Conservation (phyloP, 2,797 vertebrate species). For the Silurus aristotelis region DNA sequence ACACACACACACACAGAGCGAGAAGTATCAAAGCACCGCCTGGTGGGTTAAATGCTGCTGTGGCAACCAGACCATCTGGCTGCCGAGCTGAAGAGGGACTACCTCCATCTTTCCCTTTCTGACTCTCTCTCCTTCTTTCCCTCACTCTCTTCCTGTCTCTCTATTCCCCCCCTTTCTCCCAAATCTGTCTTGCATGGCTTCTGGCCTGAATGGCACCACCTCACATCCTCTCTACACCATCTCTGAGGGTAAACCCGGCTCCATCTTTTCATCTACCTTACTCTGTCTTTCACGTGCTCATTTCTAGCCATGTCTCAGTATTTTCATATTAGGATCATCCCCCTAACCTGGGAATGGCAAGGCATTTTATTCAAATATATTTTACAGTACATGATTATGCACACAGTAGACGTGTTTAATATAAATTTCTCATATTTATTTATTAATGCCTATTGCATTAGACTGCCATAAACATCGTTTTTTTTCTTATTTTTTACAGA, state of each 20-base stretch:
- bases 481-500: background rate
- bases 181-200: background rate
- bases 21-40: constrained; percentile 71
- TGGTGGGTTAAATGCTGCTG: constrained; percentile 59
- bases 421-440: background rate
- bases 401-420: background rate
- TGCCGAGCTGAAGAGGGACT: constrained; percentile 55
- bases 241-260: constrained; percentile 35
- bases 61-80: constrained; percentile 71
- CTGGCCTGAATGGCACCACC: constrained; percentile 44
- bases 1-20: constrained; percentile 53
- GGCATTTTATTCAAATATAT: background rate
- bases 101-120: constrained; percentile 25
- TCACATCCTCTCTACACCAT: constrained; percentile 18
- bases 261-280: background rate
- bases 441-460: background rate
- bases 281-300: background rate
- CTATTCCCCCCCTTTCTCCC: constrained; percentile 10
- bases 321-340: background rate
- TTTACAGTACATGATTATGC: background rate
- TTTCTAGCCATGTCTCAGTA: background rate
- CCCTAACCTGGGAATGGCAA: background rate
- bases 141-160: background rate
- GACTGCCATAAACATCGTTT: background rate
- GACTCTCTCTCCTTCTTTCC: constrained; percentile 41